Percentiles rank a stretch among this genome's conserved stretches.
These are phyloP conservation scores for Atta texana DNA, from an alignment of 1,140 invertebrate genomes.

Conservation along the genomic window DNA sequence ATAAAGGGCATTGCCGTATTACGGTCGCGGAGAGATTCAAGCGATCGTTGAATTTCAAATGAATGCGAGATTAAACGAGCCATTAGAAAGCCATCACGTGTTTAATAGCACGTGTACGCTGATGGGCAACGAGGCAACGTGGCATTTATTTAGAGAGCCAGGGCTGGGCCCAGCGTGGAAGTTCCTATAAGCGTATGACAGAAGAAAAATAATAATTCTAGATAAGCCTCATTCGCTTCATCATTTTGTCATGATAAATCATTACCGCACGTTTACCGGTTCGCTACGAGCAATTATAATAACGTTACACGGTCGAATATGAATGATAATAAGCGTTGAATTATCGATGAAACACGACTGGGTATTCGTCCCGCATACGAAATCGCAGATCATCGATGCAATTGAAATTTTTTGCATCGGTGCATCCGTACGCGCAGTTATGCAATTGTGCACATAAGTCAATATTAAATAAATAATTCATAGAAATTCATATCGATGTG, in stretches of 20 bases:
- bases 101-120: slow-evolving; percentile 40
- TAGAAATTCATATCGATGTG: not conserved
- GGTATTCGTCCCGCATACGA: slow-evolving; percentile 63
- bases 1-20: slow-evolving; percentile 49
- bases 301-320: slow-evolving; percentile 67
- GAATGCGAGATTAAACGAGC: slow-evolving; percentile 57
- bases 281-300: slow-evolving; percentile 52
- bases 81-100: slow-evolving; percentile 59
- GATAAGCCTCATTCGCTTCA: not conserved
- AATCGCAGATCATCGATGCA: slow-evolving; percentile 48
- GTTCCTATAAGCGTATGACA: not conserved
- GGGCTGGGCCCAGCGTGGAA: not conserved
- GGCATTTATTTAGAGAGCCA: slow-evolving; percentile 47
- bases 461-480: not conserved
- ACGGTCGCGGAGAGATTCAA: slow-evolving; percentile 29
- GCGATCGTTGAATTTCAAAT: slow-evolving; percentile 61
- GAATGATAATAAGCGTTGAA: slow-evolving; percentile 74
- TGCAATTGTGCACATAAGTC: not conserved
- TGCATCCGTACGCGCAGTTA: slow-evolving; percentile 16
- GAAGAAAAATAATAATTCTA: not conserved
- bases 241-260: slow-evolving; percentile 22
- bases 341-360: slow-evolving; percentile 66
- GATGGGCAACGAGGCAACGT: slow-evolving; percentile 18
- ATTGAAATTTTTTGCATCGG: slow-evolving; percentile 60
- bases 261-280: not conserved